Percentiles rank a stretch among this genome's conserved stretches.
Conservation (phyloP, 2,113 vertebrate genomes). For the Diadophis punctatus region DNA sequence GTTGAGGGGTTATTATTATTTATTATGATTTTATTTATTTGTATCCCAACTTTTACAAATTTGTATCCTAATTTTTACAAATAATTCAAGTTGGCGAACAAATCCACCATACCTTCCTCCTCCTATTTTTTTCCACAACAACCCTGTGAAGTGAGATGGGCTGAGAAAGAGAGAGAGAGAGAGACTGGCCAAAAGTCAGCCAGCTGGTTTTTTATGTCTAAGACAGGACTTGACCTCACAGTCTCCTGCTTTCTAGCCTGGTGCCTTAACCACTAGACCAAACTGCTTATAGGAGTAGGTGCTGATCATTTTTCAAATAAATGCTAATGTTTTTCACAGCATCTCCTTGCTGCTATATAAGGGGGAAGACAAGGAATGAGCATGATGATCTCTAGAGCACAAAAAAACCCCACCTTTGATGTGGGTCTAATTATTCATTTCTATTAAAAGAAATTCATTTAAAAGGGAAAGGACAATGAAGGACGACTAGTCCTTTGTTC, state of each 20-base stretch:
- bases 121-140: neutral
- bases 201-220: neutral
- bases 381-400: neutral
- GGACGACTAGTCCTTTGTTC: neutral
- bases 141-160: neutral
- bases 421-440: neutral
- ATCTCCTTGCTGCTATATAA: slow-evolving; percentile 16
- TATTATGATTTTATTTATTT: neutral
- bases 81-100: neutral
- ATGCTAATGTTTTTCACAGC: slow-evolving; percentile 30
- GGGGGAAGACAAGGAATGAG: neutral
- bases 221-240: neutral
- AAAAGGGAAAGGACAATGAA: neutral
- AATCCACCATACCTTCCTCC: neutral
- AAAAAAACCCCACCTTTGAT: neutral
- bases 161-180: neutral
- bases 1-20: neutral
- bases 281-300: neutral
- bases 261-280: neutral
- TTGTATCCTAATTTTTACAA: neutral
- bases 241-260: neutral
- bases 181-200: neutral
- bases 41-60: neutral
- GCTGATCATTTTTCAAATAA: slow-evolving; percentile 34
- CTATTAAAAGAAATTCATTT: too few species aligned